These are phyloP conservation scores for Sphaeramia orbicularis DNA, from an alignment of 2,797 vertebrate genomes.

Conservation along the genomic window DNA sequence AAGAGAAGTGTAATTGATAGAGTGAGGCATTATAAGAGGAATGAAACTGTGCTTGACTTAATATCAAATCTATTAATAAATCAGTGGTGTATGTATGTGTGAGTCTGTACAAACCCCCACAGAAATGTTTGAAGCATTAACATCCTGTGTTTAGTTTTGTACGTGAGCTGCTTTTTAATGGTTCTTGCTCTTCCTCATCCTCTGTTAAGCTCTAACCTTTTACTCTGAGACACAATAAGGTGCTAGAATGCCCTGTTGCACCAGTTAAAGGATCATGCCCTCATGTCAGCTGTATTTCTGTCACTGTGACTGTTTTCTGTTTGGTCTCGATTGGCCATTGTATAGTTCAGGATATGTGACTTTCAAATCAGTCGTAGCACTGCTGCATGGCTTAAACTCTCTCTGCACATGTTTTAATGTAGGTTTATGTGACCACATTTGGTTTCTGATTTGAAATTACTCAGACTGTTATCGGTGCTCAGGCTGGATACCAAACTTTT, in stretches of 20 bases:
- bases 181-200: slow-evolving; percentile 4
- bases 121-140: slow-evolving; percentile 17
- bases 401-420: too few relatives aligned
- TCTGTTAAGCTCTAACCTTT: not conserved
- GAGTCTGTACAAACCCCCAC: not conserved
- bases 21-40: slow-evolving; percentile 2
- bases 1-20: slow-evolving; percentile 26
- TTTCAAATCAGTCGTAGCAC: too few relatives aligned
- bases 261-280: too few relatives aligned
- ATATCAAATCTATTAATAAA: slow-evolving; percentile 50
- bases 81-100: slow-evolving; percentile 20
- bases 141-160: slow-evolving; percentile 21
- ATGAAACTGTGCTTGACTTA: slow-evolving; percentile 21
- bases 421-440: too few relatives aligned
- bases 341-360: too few relatives aligned
- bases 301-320: too few relatives aligned
- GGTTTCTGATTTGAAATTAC: too few relatives aligned
- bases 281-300: too few relatives aligned
- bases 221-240: not conserved
- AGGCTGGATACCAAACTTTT: too few relatives aligned
- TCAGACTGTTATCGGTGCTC: too few relatives aligned
- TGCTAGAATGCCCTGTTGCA: not conserved
- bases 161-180: not conserved
- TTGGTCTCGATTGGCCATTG: too few relatives aligned
- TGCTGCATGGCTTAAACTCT: too few relatives aligned